Conservation (phyloP, 2,113 vertebrate species). For the Herpetotheres cachinnans region DNA sequence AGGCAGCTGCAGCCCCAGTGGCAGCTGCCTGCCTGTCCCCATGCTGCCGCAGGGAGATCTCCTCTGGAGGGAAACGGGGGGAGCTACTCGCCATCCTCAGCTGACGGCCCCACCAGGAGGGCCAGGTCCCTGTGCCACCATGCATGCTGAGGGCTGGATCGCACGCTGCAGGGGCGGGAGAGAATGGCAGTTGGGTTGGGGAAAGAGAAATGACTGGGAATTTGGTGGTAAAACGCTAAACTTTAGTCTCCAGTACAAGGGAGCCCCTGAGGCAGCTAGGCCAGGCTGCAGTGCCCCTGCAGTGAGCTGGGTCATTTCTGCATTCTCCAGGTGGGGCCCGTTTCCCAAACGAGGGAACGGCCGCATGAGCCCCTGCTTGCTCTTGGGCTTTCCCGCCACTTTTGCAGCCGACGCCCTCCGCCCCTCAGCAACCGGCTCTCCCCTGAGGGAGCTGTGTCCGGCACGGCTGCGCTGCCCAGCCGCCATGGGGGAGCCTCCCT, state of each 20-base stretch:
- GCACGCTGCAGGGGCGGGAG: fast-evolving
- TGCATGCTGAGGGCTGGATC: background rate
- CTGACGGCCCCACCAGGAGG: fast-evolving
- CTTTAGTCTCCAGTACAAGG: fast-evolving
- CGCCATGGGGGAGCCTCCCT: fast-evolving
- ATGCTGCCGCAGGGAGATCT: fast-evolving
- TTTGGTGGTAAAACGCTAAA: fast-evolving
- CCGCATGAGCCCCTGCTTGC: fast-evolving
- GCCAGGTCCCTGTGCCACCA: background rate
- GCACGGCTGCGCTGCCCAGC: fast-evolving
- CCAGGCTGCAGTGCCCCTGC: fast-evolving
- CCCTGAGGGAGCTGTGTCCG: fast-evolving
- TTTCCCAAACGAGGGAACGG: fast-evolving
- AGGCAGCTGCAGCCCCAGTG: background rate
- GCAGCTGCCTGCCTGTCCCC: background rate
- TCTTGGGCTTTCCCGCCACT: background rate
- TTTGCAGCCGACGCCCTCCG: fast-evolving
- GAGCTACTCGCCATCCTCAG: fast-evolving
- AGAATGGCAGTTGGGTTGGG: background rate
- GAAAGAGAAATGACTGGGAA: background rate
- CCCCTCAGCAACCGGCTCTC: fast-evolving
- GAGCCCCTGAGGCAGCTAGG: background rate
- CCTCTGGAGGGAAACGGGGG: fast-evolving
- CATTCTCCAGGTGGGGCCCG: background rate
- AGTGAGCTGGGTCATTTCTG: too few relatives aligned